Conservation (phyloP, 2,797 vertebrate genomes). For the Leuciscus waleckii region DNA sequence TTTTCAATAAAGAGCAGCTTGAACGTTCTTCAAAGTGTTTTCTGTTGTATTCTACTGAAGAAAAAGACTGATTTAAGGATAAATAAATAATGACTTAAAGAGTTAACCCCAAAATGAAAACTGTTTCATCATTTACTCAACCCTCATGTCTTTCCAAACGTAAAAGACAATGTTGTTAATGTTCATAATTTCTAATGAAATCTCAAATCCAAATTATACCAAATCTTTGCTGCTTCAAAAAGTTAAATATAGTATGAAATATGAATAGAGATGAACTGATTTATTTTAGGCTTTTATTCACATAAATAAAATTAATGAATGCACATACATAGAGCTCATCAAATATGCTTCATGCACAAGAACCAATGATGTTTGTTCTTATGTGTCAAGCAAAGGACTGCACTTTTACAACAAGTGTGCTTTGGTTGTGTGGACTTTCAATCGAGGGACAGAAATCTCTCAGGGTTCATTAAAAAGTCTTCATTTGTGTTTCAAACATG, state of each 20-base stretch:
- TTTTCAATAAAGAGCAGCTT: neutral
- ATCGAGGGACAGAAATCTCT: neutral
- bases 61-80: neutral
- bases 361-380: neutral
- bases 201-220: neutral
- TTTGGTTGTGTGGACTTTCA: neutral
- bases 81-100: neutral
- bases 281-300: neutral
- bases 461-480: neutral
- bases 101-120: too few species aligned
- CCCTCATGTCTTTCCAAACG: neutral
- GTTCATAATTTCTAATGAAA: neutral
- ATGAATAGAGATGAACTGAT: neutral
- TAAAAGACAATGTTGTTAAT: neutral
- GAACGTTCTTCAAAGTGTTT: neutral
- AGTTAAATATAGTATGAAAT: neutral
- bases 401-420: too few species aligned
- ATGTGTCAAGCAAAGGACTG: neutral
- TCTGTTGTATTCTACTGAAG: neutral
- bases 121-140: too few species aligned
- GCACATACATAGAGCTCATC: neutral
- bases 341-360: neutral
- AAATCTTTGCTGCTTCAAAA: neutral
- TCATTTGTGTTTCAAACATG: neutral
- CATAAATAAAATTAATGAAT: neutral